These are phyloP conservation scores for Acanthosepion lycidas DNA, from an alignment of 2,888 invertebrate species.

Conservation along the genomic window DNA sequence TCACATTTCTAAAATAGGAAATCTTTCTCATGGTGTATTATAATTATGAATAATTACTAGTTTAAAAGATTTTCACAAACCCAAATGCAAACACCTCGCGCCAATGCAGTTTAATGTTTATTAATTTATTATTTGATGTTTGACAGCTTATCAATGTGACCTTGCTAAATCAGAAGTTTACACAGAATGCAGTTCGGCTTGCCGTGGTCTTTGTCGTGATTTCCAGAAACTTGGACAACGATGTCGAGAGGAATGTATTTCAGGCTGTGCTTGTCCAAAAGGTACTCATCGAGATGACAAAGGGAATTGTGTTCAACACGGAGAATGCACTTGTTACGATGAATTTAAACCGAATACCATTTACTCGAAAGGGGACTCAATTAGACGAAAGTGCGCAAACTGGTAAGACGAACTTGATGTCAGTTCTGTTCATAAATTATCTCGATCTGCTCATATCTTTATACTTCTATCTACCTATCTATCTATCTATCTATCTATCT, in stretches of 20 bases:
- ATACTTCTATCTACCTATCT: neutral
- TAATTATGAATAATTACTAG: too few species aligned
- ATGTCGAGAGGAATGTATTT: conserved; percentile 38
- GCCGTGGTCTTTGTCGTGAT: neutral
- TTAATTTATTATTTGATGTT: neutral
- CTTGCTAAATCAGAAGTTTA: neutral
- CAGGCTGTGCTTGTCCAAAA: conserved; percentile 33
- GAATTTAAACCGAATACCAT: neutral
- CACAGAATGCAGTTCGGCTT: neutral
- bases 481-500: neutral
- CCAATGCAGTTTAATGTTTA: neutral
- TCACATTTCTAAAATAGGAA: too few species aligned
- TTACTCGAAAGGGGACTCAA: neutral
- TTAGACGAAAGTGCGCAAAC: neutral
- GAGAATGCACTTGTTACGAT: conserved; percentile 36
- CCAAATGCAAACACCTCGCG: too few species aligned
- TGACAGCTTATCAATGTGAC: conserved; percentile 24
- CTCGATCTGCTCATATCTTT: neutral
- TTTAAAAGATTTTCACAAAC: neutral
- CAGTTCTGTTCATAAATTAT: neutral
- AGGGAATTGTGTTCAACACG: neutral
- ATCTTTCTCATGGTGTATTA: too few species aligned
- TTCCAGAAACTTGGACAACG: neutral
- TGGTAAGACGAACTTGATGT: neutral
- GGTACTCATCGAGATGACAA: neutral